Percentiles rank a stretch among this genome's conserved stretches.
Conservation (phyloP, 2,888 invertebrate genomes). For the Agrenia bidenticulata region DNA sequence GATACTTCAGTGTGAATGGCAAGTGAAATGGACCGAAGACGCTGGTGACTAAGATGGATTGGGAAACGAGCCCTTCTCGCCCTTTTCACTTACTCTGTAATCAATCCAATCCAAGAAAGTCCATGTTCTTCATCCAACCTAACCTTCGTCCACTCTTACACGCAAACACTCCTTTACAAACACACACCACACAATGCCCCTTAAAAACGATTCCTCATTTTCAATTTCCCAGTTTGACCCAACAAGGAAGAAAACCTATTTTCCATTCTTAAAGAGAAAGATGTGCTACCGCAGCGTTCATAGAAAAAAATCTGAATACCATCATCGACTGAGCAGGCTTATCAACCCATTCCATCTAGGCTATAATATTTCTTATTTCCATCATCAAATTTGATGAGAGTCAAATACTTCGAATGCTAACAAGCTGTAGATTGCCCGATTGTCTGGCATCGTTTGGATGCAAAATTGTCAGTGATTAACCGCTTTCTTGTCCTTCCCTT, state of each 20-base stretch:
- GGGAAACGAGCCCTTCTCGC: conserved; percentile 46
- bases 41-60: conserved; percentile 53
- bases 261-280: too few species aligned
- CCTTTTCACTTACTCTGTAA: conserved; percentile 46
- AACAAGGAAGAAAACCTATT: too few species aligned
- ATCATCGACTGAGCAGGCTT: neutral
- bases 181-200: too few species aligned
- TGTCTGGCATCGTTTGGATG: conserved; percentile 20
- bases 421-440: conserved; percentile 13
- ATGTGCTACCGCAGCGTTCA: too few species aligned
- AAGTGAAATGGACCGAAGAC: conserved; percentile 53
- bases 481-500: neutral
- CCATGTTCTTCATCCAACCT: too few species aligned
- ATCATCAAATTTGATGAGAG: conserved; percentile 27
- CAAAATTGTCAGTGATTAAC: conserved; percentile 42
- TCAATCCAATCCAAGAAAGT: conserved; percentile 42
- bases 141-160: too few species aligned
- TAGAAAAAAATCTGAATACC: too few species aligned
- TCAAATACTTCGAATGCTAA: conserved; percentile 25
- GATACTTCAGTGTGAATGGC: conserved; percentile 45
- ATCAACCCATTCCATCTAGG: conserved; percentile 1
- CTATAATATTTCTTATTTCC: conserved; percentile 15
- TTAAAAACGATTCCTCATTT: too few species aligned
- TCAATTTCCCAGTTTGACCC: too few species aligned
- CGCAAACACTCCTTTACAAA: too few species aligned